phyloP scores from a whole-genome alignment of 2,797 vertebrate genomes.

The Hylomyscus alleni region DNA sequence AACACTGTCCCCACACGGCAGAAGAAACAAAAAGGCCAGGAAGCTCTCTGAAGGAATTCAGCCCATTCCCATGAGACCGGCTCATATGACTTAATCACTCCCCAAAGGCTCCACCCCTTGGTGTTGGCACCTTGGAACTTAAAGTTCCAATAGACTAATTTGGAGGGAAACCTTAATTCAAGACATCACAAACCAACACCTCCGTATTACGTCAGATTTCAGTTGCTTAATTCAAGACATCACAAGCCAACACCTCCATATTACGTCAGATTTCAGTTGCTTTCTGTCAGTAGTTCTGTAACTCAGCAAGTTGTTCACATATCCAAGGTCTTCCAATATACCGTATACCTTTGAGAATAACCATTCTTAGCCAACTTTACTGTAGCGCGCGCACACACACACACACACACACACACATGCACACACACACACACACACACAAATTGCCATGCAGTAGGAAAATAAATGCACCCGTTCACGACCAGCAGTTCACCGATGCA shows the following conservation, averaged over 20 bases:
- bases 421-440: too few relatives aligned
- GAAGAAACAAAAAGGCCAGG: neutral
- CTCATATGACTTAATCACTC: neutral
- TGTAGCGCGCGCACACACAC: neutral
- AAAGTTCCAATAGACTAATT: neutral
- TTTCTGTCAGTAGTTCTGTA: slow-evolving; percentile 15
- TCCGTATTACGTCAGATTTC: neutral
- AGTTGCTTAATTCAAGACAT: neutral
- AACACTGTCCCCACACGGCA: neutral
- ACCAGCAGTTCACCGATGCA: slow-evolving; percentile 28
- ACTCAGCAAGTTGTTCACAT: slow-evolving; percentile 11
- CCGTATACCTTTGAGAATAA: neutral
- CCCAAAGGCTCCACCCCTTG: neutral
- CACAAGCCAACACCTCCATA: neutral
- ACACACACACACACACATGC: too few relatives aligned
- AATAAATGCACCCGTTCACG: neutral
- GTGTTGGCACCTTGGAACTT: neutral
- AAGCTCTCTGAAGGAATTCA: neutral
- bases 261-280: neutral
- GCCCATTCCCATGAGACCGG: neutral
- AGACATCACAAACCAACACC: neutral
- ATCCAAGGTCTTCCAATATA: neutral
- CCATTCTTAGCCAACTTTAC: neutral
- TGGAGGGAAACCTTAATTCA: neutral
- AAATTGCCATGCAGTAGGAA: neutral